These are phyloP conservation scores for Porites evermanni DNA, from an alignment of 92 coral and sea anemone species.

Conservation along the genomic window DNA sequence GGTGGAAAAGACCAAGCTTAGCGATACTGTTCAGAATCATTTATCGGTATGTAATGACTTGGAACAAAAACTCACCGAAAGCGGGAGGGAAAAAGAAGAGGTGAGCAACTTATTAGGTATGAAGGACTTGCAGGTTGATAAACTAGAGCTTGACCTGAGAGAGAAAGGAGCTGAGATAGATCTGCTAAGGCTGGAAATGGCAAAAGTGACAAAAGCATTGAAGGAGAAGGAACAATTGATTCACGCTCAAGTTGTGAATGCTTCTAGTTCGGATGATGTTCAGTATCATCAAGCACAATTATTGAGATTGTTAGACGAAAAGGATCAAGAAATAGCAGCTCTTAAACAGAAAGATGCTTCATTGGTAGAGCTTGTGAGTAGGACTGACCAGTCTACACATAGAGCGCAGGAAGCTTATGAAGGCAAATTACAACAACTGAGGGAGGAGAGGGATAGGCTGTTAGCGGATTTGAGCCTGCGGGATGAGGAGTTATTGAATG, in stretches of 20 bases:
- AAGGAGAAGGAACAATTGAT: constrained; percentile 87
- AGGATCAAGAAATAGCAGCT: constrained; percentile 93
- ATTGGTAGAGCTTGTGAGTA: constrained; percentile 82
- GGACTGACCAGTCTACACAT: constrained; percentile 67
- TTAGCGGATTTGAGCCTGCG: constrained; percentile 83
- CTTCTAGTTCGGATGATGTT: constrained; percentile 56
- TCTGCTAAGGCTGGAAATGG: constrained; percentile 84
- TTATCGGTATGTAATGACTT: constrained; percentile 64
- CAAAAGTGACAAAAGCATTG: constrained; percentile 68
- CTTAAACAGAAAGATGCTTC: constrained; percentile 93
- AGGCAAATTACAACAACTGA: constrained; percentile 72
- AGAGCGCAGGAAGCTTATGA: constrained; percentile 78
- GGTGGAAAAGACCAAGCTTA: constrained; percentile 71
- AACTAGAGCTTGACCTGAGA: constrained; percentile 82
- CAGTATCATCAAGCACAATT: constrained; percentile 72
- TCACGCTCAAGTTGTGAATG: constrained; percentile 54
- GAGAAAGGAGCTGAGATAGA: constrained; percentile 91
- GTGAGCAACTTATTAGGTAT: constrained; percentile 51
- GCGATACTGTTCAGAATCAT: constrained; percentile 66
- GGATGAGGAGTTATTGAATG: constrained; percentile 77
- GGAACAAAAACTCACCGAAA: constrained; percentile 66
- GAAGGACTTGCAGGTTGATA: constrained; percentile 71
- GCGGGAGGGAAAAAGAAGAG: constrained; percentile 70
- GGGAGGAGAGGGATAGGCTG: constrained; percentile 77
- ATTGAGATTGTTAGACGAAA: constrained; percentile 79